Base-by-base conservation (phyloP, 2,797 vertebrate genomes). In the Chelidonichthys spinosus region DNA sequence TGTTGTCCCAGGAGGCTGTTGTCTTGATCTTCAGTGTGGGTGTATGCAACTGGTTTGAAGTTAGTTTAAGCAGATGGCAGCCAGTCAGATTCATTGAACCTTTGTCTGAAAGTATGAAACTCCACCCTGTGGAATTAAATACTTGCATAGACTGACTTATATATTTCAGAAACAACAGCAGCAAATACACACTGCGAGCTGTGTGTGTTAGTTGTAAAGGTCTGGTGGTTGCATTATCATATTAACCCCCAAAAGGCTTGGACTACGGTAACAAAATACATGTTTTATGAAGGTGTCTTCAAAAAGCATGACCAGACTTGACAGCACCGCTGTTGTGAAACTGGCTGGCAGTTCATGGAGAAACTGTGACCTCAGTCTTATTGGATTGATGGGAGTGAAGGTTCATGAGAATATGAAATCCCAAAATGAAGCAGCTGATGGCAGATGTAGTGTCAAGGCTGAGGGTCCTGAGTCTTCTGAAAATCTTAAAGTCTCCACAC, bases 21-120 rank as follows among this genome's bases (percentile, higher is more conserved):
- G n/a, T 49, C 35, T 47, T 25, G n/a, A 35, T 65, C 59, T 49
- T 42, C 6, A 40, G 39, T 60, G 32, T 67, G 70, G 37, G 42
- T 56, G 56, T 17, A 55, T 62, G 69, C 39, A 60, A 58, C 52
- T 64, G 33, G 58, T 67, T 65, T 18, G 33, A 63, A 64, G 74
- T 69, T 67, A 32, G 70, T 17, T 72, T 33, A 9, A 65, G 65
- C 46, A 84, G 64, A 84, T 60, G 66, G 33, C 78, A 82, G 46
- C 47, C 66, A 50, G 61, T 70, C 69, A 71, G 33, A 81, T 71
- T 58, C 17, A 50, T 39, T 73, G 14, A 59, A 70, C 56, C 18
- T 39, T 69, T 71, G 58, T 35, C 58, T 76, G 36, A 71, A 56
- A 50, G 33, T 33, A 40, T 62, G 7, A 69, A 78, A 62, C 50